Evolutionary conservation across 2,113 vertebrate species (phyloP).

Genomic region (Hemibates koningsi): DNA sequence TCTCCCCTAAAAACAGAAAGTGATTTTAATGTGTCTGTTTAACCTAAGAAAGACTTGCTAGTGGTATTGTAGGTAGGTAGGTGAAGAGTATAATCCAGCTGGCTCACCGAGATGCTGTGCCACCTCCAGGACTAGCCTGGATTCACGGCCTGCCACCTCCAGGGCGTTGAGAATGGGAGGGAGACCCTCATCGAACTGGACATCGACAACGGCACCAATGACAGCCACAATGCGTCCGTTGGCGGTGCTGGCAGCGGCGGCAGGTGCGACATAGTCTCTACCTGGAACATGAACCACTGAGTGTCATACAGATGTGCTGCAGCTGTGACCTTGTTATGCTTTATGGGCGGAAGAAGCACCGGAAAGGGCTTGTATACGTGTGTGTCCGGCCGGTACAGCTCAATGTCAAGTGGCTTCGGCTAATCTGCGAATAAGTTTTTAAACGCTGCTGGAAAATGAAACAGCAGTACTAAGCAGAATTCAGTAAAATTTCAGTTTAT

Average conservation of each 20-base stretch:
- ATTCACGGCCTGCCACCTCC: conserved; percentile 86
- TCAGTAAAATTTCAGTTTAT: not conserved
- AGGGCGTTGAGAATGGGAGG: conserved; percentile 95
- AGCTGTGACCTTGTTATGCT: not conserved
- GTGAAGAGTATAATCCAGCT: not conserved
- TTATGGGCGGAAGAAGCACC: not conserved
- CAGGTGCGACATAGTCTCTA: conserved; percentile 84
- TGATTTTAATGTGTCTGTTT: fast-evolving
- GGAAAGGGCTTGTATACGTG: not conserved
- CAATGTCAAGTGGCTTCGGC: not conserved
- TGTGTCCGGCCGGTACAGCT: not conserved
- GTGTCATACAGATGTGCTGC: not conserved
- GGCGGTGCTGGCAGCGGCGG: conserved; percentile 72
- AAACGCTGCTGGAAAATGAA: not conserved
- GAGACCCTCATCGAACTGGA: conserved; percentile 94
- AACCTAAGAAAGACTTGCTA: not conserved
- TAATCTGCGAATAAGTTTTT: not conserved
- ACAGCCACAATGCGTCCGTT: conserved; percentile 90
- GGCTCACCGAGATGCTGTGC: conserved; percentile 92
- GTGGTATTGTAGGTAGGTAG: not conserved
- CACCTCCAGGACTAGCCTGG: conserved; percentile 91
- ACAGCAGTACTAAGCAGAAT: not conserved
- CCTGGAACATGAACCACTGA: conserved; percentile 58
- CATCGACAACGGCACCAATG: conserved; percentile 95
- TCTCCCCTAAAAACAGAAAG: conserved; percentile 78